A percentile compares a stretch with the other conserved stretches of the same genome.
Evolutionary conservation across 2,113 vertebrate genomes (phyloP).

Genomic region (Platichthys stellatus): DNA sequence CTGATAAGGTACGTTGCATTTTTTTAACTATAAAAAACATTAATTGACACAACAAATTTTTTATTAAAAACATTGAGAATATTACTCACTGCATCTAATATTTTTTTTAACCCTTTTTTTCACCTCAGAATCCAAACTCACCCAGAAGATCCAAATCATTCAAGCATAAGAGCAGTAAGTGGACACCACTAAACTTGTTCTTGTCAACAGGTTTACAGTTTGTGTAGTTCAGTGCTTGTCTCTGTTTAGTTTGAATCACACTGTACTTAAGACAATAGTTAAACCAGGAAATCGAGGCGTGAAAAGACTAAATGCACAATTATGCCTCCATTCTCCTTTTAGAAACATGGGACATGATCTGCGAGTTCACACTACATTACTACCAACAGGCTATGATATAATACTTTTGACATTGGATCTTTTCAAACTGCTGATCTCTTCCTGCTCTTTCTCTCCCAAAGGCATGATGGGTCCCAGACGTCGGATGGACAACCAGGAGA

Average conservation of each 20-base stretch:
- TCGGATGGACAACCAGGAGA: conserved; percentile 80
- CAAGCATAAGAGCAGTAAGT: conserved; percentile 97
- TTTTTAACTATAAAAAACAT: conserved; percentile 48
- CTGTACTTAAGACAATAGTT: no score
- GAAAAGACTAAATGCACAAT: no score
- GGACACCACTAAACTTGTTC: background rate
- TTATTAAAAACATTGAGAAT: background rate
- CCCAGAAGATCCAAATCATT: conserved; percentile 97
- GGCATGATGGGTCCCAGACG: conserved; percentile 80
- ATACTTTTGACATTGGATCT: no score
- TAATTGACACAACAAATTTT: background rate
- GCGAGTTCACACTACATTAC: no score
- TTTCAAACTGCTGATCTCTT: no score
- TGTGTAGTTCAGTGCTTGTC: background rate
- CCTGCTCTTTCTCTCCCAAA: conserved; percentile 38
- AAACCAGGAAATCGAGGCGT: no score
- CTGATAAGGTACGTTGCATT: conserved; percentile 89
- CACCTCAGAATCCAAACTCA: conserved; percentile 93
- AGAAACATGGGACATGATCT: no score
- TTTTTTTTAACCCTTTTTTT: conserved; percentile 12
- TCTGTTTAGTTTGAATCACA: background rate
- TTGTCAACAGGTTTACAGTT: background rate
- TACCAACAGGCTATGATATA: no score
- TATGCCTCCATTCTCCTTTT: no score
- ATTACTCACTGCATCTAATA: background rate